Conservation (phyloP, 2,888 invertebrate genomes). For the Allophyes oxyacanthae region DNA sequence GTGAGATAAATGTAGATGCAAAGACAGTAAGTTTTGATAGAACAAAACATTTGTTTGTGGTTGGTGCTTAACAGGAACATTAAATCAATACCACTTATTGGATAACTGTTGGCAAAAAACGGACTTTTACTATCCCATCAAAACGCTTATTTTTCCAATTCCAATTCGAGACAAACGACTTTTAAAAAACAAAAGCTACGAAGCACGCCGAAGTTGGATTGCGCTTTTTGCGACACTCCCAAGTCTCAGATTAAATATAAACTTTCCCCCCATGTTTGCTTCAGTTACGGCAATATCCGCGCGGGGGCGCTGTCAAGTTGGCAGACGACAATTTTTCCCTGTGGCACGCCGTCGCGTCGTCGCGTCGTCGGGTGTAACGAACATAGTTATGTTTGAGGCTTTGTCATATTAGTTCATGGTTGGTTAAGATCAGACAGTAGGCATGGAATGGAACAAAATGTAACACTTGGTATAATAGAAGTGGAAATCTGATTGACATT, state of each 20-base stretch:
- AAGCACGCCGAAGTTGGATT: constrained; percentile 62
- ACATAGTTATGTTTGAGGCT: constrained; percentile 46
- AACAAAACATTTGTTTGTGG: no score
- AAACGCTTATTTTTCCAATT: constrained; percentile 40
- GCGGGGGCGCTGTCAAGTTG: constrained; percentile 59
- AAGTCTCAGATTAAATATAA: constrained; percentile 76
- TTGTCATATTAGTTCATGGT: constrained; percentile 54
- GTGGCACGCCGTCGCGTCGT: constrained; percentile 44
- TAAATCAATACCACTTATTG: no score
- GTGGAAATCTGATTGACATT: background rate
- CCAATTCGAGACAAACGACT: constrained; percentile 50
- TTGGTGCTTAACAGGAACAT: no score
- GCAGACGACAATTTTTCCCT: constrained; percentile 70
- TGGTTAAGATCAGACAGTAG: constrained; percentile 33
- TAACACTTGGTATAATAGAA: background rate
- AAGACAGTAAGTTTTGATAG: no score
- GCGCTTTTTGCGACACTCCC: constrained; percentile 65
- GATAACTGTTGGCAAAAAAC: no score
- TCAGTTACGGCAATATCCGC: constrained; percentile 70
- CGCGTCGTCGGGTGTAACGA: constrained; percentile 39
- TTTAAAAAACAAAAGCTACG: constrained; percentile 62
- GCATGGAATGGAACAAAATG: constrained; percentile 21
- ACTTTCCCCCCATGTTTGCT: constrained; percentile 66
- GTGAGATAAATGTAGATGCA: background rate
- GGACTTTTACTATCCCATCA: background rate